Evolutionary conservation across 92 coral and sea anemone genomes (phyloP).

Genomic region (Metridium senile): DNA sequence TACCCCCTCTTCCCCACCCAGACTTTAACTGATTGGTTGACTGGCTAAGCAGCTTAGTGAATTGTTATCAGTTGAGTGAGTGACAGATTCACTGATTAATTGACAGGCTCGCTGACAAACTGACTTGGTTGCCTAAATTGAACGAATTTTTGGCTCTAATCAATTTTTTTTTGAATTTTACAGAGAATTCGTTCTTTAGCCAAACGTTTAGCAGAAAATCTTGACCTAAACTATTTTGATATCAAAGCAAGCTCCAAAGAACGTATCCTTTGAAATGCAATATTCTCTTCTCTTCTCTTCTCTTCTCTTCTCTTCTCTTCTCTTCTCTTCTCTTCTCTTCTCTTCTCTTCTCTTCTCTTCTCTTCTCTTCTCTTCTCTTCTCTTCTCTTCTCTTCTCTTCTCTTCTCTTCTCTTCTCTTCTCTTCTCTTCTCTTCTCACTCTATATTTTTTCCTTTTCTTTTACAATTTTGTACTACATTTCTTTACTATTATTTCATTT

Average conservation of each 20-base stretch:
- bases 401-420: not conserved
- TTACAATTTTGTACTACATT: not conserved
- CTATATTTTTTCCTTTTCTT: not conserved
- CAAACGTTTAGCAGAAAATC: constrained; percentile 81
- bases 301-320: not conserved
- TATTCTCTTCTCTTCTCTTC: not conserved
- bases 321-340: not conserved
- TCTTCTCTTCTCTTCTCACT: not conserved
- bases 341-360: not conserved
- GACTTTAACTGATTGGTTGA: no score
- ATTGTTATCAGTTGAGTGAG: no score
- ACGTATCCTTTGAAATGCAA: constrained; percentile 77
- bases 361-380: not conserved
- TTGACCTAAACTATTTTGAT: constrained; percentile 89
- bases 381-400: not conserved
- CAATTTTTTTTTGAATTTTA: no score
- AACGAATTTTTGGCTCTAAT: no score
- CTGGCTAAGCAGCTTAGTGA: no score
- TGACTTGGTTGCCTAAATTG: no score
- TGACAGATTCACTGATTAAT: no score
- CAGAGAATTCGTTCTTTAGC: constrained; percentile 94
- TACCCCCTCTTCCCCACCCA: no score
- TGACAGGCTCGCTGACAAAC: no score
- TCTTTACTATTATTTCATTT: no score
- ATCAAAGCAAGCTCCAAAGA: constrained; percentile 89